These are phyloP conservation scores for Battus philenor DNA, from an alignment of 1,140 invertebrate genomes.

Conservation along the genomic window DNA sequence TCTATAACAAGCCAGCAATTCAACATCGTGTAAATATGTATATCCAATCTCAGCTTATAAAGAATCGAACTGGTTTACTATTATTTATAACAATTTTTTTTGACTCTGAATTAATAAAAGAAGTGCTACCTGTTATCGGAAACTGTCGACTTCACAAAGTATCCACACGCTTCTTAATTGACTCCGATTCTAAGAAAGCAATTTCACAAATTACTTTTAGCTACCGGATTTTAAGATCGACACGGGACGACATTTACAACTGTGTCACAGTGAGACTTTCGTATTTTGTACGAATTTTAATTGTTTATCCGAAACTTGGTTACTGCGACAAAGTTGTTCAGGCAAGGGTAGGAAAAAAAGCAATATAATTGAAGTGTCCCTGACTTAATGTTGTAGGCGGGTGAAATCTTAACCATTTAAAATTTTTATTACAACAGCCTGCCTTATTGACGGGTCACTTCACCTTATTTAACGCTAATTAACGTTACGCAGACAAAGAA, in stretches of 20 bases:
- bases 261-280: conserved; percentile 32
- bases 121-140: conserved; percentile 21
- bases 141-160: conserved; percentile 28
- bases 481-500: too few species aligned
- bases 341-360: conserved; percentile 43
- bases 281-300: conserved; percentile 1
- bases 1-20: too few species aligned
- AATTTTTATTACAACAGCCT: background rate
- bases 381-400: conserved; percentile 35
- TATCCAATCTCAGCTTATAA: too few species aligned
- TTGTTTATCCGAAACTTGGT: conserved; percentile 1
- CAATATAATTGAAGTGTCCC: conserved; percentile 29
- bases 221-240: conserved; percentile 67
- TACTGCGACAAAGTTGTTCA: conserved; percentile 41
- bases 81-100: too few species aligned
- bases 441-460: background rate
- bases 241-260: conserved; percentile 41
- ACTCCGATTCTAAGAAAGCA: conserved; percentile 68
- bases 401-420: conserved; percentile 23
- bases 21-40: too few species aligned
- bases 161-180: conserved; percentile 52
- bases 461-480: too few species aligned
- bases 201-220: conserved; percentile 74
- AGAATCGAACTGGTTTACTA: too few species aligned
- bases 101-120: too few species aligned